A percentile compares a stretch with the other conserved stretches of the same genome.
phyloP scores from a whole-genome alignment of 1,140 invertebrate genomes.

The Prorops nasuta region DNA sequence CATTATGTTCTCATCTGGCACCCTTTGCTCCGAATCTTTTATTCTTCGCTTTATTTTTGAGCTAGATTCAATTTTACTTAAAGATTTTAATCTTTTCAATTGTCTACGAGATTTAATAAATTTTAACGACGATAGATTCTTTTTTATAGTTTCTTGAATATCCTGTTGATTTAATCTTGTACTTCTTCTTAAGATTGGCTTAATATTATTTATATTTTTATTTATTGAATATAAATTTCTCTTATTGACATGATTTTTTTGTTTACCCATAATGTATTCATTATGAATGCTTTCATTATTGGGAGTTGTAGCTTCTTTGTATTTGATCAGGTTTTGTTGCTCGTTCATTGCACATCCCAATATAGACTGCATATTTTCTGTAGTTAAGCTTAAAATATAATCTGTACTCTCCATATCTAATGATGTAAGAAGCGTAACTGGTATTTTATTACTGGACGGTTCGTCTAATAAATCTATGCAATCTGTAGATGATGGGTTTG shows the following conservation, averaged over 20 bases:
- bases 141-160: conserved; percentile 31
- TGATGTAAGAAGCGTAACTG: conserved; percentile 39
- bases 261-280: conserved; percentile 2
- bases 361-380: conserved; percentile 41
- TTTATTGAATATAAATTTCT: conserved; percentile 32
- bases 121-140: conserved; percentile 13
- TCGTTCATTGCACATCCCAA: conserved; percentile 28
- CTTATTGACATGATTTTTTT: conserved; percentile 17
- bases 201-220: conserved; percentile 18
- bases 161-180: conserved; percentile 47
- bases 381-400: conserved; percentile 41
- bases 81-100: conserved; percentile 25
- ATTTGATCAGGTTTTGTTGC: conserved; percentile 15
- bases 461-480: conserved; percentile 47
- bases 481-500: conserved; percentile 31
- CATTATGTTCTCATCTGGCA: conserved; percentile 28
- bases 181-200: conserved; percentile 45
- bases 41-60: conserved; percentile 34
- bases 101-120: conserved; percentile 15
- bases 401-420: conserved; percentile 45
- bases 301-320: conserved; percentile 2
- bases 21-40: conserved; percentile 35
- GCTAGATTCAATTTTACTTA: conserved; percentile 21
- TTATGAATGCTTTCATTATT: neutral
- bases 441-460: conserved; percentile 33